Conservation (phyloP, 1,140 invertebrate species). For the Ooceraea biroi region DNA sequence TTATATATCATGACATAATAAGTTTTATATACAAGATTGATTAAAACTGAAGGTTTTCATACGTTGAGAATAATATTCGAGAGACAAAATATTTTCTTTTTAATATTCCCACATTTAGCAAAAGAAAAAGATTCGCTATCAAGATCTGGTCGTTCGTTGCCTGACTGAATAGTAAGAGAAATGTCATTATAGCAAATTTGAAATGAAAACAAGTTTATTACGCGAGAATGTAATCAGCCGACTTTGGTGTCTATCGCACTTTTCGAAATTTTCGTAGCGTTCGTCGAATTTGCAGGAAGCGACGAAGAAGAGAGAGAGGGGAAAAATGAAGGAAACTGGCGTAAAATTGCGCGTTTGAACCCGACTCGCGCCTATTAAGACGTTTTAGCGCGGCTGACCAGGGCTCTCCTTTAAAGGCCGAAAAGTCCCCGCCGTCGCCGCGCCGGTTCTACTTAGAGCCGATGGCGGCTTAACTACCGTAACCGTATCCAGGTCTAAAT, state of each 20-base stretch:
- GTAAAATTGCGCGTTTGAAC: slow-evolving; percentile 73
- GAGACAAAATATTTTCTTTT: background rate
- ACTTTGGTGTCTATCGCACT: no score
- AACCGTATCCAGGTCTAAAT: slow-evolving; percentile 86
- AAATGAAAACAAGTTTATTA: slow-evolving; percentile 23
- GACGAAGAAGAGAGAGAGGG: background rate
- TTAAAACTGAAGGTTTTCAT: background rate
- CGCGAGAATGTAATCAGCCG: background rate
- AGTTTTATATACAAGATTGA: background rate
- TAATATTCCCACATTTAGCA: slow-evolving; percentile 24
- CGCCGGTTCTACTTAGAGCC: slow-evolving; percentile 65
- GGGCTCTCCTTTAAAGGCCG: slow-evolving; percentile 65
- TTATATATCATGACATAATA: no score
- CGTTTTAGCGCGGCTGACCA: slow-evolving; percentile 83
- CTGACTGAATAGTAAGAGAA: slow-evolving; percentile 34
- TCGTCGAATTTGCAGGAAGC: background rate
- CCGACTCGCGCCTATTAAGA: slow-evolving; percentile 77
- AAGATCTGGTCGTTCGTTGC: slow-evolving; percentile 12
- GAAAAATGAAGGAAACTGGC: slow-evolving; percentile 73
- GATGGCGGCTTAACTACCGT: slow-evolving; percentile 75
- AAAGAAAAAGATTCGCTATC: slow-evolving; percentile 42
- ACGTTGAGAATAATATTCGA: background rate
- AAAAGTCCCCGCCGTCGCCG: slow-evolving; percentile 46
- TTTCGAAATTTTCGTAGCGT: background rate
- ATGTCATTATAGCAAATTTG: slow-evolving; percentile 36